Conservation (phyloP, 2,113 vertebrate species). For the Tyto alba region DNA sequence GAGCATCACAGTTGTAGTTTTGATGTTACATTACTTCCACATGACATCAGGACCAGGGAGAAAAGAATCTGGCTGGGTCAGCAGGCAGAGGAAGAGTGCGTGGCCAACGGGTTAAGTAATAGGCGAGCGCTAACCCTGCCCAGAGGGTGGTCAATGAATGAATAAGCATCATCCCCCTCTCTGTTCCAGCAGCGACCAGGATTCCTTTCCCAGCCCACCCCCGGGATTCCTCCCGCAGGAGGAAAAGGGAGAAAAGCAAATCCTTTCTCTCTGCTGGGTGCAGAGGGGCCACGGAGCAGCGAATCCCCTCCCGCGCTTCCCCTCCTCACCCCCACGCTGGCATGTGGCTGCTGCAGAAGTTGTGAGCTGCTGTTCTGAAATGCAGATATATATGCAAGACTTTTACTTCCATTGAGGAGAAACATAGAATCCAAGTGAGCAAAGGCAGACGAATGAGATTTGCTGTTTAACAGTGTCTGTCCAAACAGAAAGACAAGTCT, state of each 20-base stretch:
- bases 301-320: neutral
- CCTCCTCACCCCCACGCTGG: neutral
- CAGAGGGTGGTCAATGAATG: neutral
- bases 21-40: neutral
- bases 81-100: neutral
- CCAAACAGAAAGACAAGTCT: neutral
- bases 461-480: neutral
- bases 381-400: neutral
- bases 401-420: neutral
- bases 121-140: neutral
- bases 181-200: neutral
- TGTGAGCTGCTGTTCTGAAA: neutral
- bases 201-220: slow-evolving; percentile 40
- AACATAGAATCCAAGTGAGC: neutral
- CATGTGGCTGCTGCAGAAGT: neutral
- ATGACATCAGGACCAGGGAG: neutral
- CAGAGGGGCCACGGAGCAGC: neutral
- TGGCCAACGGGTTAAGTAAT: neutral
- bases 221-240: neutral
- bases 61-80: neutral
- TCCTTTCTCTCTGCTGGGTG: accelerated
- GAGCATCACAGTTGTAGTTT: neutral
- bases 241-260: neutral
- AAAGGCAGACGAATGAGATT: neutral
- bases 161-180: neutral